Evolutionary conservation across 2,888 invertebrate genomes (phyloP), one percentile per base, ranked within the genome.

Genomic region (Ormyrus labotus): DNA sequence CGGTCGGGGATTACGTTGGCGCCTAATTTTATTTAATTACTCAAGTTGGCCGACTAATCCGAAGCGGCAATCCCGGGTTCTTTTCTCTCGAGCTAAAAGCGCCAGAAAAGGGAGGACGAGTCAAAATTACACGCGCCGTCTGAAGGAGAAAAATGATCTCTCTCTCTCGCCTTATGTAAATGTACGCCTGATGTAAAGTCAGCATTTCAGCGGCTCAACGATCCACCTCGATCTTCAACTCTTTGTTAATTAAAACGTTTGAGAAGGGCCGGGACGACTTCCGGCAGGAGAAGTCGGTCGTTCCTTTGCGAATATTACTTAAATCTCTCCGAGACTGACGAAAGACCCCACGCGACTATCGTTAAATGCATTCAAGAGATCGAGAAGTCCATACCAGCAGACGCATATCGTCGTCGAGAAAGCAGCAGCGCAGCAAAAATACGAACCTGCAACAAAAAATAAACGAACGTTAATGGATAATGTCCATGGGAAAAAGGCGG

Each of bases 191-290:
- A n/a, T n/a, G 45, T 34, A 10, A n/a, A 11, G 55, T 4, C 47
- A 6, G 67, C 55, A 53, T 4, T 45, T 74, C 53, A 69, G 50
- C 65, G 67, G 75, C 81, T 84, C 83, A 83, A 85, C 84, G 82
- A 85, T 84, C 75, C 73, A 34, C 45, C 77, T 79, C 70, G 9
- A 13, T 47, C 48, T 48, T 19, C 50, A 13, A 80, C 78, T 61
- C 79, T 83, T 84, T 80, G 81, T 79, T 85, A 85, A 86, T 86
- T 86, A 85, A 85, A 84, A 86, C 84, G 84, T 85, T 85, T 83
- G 84, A 85, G 84, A 83, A 77, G 81, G 53, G 10, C 10, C 45
- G 45, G 9, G 7, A 9, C 47, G n/a, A 19, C 70, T 71, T 71
- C 60, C 68, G 55, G 53, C 67, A 50, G 7, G 19, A 8, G 13